Evolutionary conservation across 2,113 vertebrate species (phyloP).

Genomic region (Centropus unirufus): DNA sequence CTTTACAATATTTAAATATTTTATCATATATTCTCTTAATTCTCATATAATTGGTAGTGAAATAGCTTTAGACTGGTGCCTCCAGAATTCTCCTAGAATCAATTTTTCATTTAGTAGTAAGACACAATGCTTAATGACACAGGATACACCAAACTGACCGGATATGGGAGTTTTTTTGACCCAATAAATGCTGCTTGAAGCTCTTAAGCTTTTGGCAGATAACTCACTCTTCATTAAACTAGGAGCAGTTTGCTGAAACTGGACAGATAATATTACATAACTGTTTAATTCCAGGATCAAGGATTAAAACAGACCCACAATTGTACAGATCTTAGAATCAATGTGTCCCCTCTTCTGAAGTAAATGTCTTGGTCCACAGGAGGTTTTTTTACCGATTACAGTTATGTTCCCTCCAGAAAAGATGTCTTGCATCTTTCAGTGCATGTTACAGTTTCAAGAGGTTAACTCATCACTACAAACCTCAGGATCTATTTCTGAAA

Average conservation of each 20-base stretch:
- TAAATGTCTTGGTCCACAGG: neutral
- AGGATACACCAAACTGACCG: neutral
- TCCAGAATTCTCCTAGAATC: neutral
- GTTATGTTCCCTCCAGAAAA: accelerated
- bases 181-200: neutral
- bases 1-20: neutral
- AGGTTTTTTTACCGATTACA: neutral
- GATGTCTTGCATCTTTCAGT: neutral
- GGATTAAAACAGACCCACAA: neutral
- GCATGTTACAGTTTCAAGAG: neutral
- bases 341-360: neutral
- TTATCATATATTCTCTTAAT: neutral
- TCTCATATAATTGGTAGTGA: accelerated
- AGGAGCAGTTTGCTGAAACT: neutral
- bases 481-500: neutral
- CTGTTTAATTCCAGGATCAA: neutral
- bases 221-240: neutral
- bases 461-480: neutral
- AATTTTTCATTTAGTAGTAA: neutral
- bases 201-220: neutral
- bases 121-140: neutral
- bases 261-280: neutral
- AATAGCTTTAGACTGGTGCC: neutral
- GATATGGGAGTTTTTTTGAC: neutral
- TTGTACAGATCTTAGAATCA: neutral